Base-by-base conservation (phyloP, 2,888 invertebrate species). In the Caradrina clavipalpis region DNA sequence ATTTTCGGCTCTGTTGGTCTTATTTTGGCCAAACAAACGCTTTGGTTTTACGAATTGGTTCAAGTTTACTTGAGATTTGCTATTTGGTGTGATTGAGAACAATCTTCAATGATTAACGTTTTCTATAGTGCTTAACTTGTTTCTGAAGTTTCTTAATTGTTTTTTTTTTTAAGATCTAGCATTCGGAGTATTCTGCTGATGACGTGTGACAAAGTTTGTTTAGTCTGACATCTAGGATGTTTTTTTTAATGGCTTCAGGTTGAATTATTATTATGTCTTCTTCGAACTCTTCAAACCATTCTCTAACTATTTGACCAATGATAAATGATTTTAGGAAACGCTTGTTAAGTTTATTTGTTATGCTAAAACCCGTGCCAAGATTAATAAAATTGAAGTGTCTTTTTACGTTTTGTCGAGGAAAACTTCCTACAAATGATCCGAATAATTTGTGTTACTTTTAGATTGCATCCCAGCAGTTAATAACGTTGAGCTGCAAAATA, bases 321-420 rank as follows among this genome's bases (percentile, higher is more conserved):
- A 92, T 87, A 88, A 90, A 92, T 90, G 85, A 86, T 81, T 88
- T 87, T 83, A 75, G 86, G 90, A 87, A 87, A 88, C 79, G 86
- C 85, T 87, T 88, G 87, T 91, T 89, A 89, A 89, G 88, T 86
- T 79, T 86, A 80, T 86, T 87, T 89, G 89, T 87, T 90, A 87
- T 80, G 83, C 81, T 77, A 73, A 83, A 84, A 86, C 83, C 83
- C 70, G 87, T 92, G 92, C 92, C 92, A 92, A 92, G 85, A 89
- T 82, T 76, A 87, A 83, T 85, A 87, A 86, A 85, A 85, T 76
- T 76, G 56, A 63, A 81, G 71, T 75, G 55, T 67, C 68, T 75
- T 80, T 73, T 80, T 69, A 74, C 62, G 62, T 73, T 73, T 73
- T 64, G 10, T 64, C 58, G 74, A 72, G 26, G 55, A 69, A 73